These are phyloP conservation scores for Dugesia japonica DNA, from an alignment of 2,888 invertebrate genomes.

Conservation along the genomic window DNA sequence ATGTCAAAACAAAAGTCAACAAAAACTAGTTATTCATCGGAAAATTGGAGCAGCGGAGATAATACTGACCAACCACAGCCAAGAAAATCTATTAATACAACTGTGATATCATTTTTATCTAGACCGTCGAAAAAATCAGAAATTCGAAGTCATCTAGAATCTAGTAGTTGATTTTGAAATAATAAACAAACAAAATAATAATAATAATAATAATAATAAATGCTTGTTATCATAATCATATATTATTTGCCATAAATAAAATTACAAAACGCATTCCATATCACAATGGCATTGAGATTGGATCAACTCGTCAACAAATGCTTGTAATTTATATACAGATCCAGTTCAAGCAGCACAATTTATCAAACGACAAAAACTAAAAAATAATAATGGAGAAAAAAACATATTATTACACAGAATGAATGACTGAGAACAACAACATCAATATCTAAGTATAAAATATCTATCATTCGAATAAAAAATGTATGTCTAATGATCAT, in stretches of 20 bases:
- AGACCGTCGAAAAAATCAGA: neutral
- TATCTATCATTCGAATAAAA: neutral
- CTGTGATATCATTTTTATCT: neutral
- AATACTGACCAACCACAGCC: neutral
- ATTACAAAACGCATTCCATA: neutral
- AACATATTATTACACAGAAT: neutral
- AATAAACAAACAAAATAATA: too few species aligned
- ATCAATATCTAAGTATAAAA: neutral
- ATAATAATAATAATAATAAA: neutral
- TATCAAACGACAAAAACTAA: neutral
- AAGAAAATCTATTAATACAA: neutral
- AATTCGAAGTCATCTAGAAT: neutral
- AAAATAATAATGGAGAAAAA: neutral
- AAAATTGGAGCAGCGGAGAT: neutral
- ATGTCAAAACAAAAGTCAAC: neutral
- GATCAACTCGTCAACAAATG: neutral
- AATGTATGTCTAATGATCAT: neutral
- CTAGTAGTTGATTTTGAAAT: too few species aligned
- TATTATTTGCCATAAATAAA: too few species aligned
- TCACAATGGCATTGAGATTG: constrained; percentile 7
- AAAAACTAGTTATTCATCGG: neutral
- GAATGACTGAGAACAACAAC: neutral
- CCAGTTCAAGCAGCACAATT: neutral
- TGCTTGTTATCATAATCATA: too few species aligned
- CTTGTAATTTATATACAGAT: neutral